Conservation (phyloP, 2,797 vertebrate species). For the Gadopsis bispinosus region DNA sequence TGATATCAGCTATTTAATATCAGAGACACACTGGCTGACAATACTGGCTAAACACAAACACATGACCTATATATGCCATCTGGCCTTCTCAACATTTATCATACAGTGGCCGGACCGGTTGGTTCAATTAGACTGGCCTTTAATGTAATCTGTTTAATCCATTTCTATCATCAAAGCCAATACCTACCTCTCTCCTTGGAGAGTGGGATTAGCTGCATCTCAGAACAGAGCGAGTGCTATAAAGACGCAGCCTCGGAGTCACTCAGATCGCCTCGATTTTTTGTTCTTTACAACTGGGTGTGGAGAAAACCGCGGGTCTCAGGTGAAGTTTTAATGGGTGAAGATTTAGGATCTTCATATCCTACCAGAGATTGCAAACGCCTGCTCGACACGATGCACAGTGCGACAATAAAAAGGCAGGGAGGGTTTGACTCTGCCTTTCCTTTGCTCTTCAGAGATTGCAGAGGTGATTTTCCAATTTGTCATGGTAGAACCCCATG, state of each 20-base stretch:
- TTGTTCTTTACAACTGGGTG: slow-evolving; percentile 67
- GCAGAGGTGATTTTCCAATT: slow-evolving; percentile 10
- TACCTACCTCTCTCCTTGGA: slow-evolving; percentile 73
- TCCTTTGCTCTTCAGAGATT: slow-evolving; percentile 16
- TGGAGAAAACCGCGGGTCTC: slow-evolving; percentile 60
- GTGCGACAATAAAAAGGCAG: slow-evolving; percentile 52
- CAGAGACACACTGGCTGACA: not conserved
- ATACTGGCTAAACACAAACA: slow-evolving; percentile 23
- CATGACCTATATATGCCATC: slow-evolving; percentile 74
- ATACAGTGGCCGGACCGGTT: slow-evolving; percentile 79
- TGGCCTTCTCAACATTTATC: slow-evolving; percentile 78
- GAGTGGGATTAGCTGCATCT: slow-evolving; percentile 76
- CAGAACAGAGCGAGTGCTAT: slow-evolving; percentile 44
- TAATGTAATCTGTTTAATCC: slow-evolving; percentile 85
- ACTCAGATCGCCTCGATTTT: slow-evolving; percentile 65
- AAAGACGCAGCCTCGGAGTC: slow-evolving; percentile 55
- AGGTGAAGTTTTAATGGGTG: slow-evolving; percentile 74
- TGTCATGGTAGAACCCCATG: not conserved
- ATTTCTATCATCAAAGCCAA: slow-evolving; percentile 84
- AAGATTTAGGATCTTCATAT: slow-evolving; percentile 80
- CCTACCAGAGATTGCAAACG: slow-evolving; percentile 63
- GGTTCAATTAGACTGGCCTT: slow-evolving; percentile 84
- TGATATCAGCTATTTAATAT: slow-evolving; percentile 6
- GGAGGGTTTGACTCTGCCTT: slow-evolving; percentile 17
- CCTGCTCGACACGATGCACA: slow-evolving; percentile 58